These are phyloP conservation scores for Lineus longissimus DNA, from an alignment of 1,140 invertebrate species.

Conservation along the genomic window DNA sequence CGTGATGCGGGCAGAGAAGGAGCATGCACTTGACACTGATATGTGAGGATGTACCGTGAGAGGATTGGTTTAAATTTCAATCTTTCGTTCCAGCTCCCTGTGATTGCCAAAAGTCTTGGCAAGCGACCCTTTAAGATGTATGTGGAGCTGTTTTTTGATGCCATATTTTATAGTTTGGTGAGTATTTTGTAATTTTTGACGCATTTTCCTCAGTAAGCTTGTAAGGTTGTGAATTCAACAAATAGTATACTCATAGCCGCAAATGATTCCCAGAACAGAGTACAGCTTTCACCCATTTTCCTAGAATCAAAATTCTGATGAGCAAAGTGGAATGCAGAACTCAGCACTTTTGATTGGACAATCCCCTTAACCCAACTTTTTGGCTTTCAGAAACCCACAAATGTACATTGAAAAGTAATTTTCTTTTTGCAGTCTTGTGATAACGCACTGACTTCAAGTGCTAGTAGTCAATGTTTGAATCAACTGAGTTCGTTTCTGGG, in stretches of 20 bases:
- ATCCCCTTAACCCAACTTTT: too few relatives aligned
- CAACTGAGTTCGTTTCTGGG: conserved; percentile 56
- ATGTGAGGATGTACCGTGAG: too few relatives aligned
- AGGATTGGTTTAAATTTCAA: not conserved
- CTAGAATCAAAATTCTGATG: too few relatives aligned
- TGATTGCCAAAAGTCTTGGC: conserved; percentile 56
- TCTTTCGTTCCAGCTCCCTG: conserved; percentile 49
- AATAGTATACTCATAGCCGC: too few relatives aligned
- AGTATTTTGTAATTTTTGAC: conserved; percentile 34
- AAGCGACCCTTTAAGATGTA: conserved; percentile 58
- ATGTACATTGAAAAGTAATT: too few relatives aligned
- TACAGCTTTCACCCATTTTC: too few relatives aligned
- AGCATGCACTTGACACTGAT: too few relatives aligned
- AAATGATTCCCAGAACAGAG: too few relatives aligned
- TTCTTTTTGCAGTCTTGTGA: conserved; percentile 54
- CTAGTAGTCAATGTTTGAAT: conserved; percentile 57
- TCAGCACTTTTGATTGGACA: too few relatives aligned
- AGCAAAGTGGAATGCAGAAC: too few relatives aligned
- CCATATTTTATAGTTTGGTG: conserved; percentile 59
- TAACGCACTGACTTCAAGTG: conserved; percentile 57
- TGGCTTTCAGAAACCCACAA: too few relatives aligned
- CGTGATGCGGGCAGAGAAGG: too few relatives aligned
- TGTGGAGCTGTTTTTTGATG: conserved; percentile 58
- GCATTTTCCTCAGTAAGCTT: not conserved
- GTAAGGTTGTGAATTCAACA: not conserved